Evolutionary conservation across 2,888 invertebrate species (phyloP), one percentile per base, ranked within the genome.

Genomic region (Dasysyrphus tricinctus): DNA sequence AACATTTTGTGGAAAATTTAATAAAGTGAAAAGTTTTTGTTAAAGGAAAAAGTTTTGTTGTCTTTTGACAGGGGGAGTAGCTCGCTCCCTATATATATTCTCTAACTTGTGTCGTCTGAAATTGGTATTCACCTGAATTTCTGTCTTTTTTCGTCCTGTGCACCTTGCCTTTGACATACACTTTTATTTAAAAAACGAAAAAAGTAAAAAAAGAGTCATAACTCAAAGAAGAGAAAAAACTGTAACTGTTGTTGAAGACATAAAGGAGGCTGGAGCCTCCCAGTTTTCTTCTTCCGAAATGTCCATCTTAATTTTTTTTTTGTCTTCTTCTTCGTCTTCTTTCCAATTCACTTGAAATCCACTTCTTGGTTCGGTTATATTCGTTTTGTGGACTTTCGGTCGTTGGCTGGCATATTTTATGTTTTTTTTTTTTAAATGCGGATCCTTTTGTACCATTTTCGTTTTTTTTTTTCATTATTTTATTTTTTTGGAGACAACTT

Each of bases 191-290:
- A 8, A 51, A 42, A 54, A 39, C 47, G 3, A 14, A 12, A 11
- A 37, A 59, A 57, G 19, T 4, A 54, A 32, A 56, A 7, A 63
- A 16, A 16, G 49, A 80, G 59, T 75, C 78, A 86, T 86, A 86
- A 75, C 72, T 79, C 78, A 82, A 79, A 75, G 75, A 49, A 80
- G 44, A 47, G 61, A 65, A 72, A n/a, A 78, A 56, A 63, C 65
- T 79, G 84, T 80, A 76, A 81, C 86, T 79, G 81, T 72, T 86
- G 81, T 78, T 65, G 72, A 67, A 78, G 86, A 86, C 86, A 65
- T 72, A 42, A 63, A 65, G 76, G 59, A 70, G 75, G 44, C 51
- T 59, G 76, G 56, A 69, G 67, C 44, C 47, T 49, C 14, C 57
- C 39, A 57, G 5, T 39, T 39, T 49, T 32, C 34, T 7, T 34